These are phyloP conservation scores for Callimorpha dominula DNA, from an alignment of 2,888 invertebrate species.

Conservation along the genomic window DNA sequence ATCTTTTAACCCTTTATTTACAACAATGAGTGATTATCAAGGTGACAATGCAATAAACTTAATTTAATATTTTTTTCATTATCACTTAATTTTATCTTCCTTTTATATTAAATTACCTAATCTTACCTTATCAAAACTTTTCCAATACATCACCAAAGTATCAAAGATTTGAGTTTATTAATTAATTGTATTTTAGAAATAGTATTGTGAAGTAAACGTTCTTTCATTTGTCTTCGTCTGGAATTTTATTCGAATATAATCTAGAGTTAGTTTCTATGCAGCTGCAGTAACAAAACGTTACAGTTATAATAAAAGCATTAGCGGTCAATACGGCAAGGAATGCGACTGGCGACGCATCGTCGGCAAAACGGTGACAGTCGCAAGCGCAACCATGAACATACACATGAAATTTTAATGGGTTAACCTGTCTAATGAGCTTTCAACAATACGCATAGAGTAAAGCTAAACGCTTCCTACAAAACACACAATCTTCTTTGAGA, in stretches of 20 bases:
- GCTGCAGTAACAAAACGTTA: constrained; percentile 49
- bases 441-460: constrained; percentile 6
- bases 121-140: no score
- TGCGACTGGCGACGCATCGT: constrained; percentile 49
- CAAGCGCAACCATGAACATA: constrained; percentile 29
- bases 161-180: neutral
- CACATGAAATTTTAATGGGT: constrained; percentile 33
- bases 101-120: no score
- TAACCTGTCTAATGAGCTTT: constrained; percentile 59
- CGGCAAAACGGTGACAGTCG: constrained; percentile 41
- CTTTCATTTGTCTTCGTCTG: neutral
- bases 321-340: constrained; percentile 61
- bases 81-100: no score
- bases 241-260: constrained; percentile 3
- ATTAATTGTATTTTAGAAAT: neutral
- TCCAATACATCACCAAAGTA: neutral
- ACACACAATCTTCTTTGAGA: neutral
- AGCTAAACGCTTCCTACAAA: neutral
- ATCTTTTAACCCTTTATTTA: no score
- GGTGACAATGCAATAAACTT: no score
- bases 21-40: no score
- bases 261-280: constrained; percentile 39
- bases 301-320: constrained; percentile 71
- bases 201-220: neutral
- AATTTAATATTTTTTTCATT: no score